Conservation (phyloP, 2,888 invertebrate genomes). For the Ptychoptera albimana region DNA sequence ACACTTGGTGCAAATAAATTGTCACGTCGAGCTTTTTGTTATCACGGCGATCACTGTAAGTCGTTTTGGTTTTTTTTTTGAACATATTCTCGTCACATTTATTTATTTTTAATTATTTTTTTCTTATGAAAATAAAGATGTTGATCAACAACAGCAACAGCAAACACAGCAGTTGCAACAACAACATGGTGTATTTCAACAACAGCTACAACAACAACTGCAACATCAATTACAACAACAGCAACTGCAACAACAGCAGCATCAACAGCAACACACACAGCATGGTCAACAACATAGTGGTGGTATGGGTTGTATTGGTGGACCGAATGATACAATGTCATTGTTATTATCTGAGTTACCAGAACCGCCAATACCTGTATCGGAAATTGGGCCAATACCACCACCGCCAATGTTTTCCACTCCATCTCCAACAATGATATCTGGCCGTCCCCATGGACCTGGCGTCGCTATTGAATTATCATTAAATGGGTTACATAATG, state of each 20-base stretch:
- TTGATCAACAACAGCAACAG: constrained; percentile 21
- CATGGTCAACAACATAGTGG: constrained; percentile 5
- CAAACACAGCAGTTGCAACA: constrained; percentile 9
- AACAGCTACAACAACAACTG: constrained; percentile 14
- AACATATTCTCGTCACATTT: background rate
- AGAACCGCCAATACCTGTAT: constrained; percentile 80
- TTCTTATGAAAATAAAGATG: constrained; percentile 42
- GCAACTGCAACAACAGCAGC: constrained; percentile 9
- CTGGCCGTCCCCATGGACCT: constrained; percentile 35
- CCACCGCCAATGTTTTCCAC: constrained; percentile 94
- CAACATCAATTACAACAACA: constrained; percentile 3
- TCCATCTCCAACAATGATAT: constrained; percentile 53
- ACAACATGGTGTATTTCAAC: constrained; percentile 12
- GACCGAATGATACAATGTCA: background rate
- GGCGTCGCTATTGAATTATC: constrained; percentile 23
- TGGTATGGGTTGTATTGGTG: constrained; percentile 1
- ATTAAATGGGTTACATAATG: too few species aligned
- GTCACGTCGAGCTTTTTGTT: constrained; percentile 62
- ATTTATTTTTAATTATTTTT: constrained; percentile 7
- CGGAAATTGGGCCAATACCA: constrained; percentile 85
- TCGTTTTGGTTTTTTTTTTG: constrained; percentile 13
- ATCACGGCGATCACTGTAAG: constrained; percentile 61
- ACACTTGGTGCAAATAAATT: constrained; percentile 61
- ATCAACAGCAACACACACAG: constrained; percentile 10
- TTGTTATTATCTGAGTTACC: constrained; percentile 73